Evolutionary conservation across 1,140 invertebrate species (phyloP).

Genomic region (Megalonaias nervosa): DNA sequence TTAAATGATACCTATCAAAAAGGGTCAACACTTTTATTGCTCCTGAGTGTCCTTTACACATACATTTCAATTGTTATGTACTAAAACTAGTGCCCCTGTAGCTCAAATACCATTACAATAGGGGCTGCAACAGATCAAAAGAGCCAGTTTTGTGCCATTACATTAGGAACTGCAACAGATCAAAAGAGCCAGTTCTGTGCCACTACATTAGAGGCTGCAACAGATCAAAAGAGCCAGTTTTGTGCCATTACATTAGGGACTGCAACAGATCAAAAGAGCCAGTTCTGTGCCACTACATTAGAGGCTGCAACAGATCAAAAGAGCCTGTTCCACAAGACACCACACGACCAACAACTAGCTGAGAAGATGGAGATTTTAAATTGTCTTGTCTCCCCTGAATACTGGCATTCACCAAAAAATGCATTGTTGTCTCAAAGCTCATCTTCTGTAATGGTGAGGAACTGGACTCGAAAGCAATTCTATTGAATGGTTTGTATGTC

Average conservation of each 20-base stretch:
- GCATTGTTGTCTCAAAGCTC: conserved; percentile 95
- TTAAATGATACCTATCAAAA: too few relatives aligned
- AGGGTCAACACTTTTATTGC: too few relatives aligned
- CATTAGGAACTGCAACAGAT: conserved; percentile 66
- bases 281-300: conserved; percentile 77
- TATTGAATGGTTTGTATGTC: conserved; percentile 88
- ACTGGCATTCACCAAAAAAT: conserved; percentile 88
- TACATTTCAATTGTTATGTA: too few relatives aligned
- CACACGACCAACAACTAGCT: conserved; percentile 89
- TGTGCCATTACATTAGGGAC: conserved; percentile 39
- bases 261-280: conserved; percentile 81
- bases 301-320: conserved; percentile 76
- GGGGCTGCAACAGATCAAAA: conserved; percentile 76
- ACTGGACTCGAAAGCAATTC: conserved; percentile 89
- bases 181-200: conserved; percentile 88
- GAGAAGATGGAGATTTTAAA: conserved; percentile 89
- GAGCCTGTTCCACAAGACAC: conserved; percentile 88
- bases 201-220: conserved; percentile 45
- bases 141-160: conserved; percentile 82
- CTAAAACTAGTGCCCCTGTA: too few relatives aligned
- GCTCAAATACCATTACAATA: conserved; percentile 8
- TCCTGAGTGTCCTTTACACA: too few relatives aligned
- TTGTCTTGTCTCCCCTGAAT: conserved; percentile 80
- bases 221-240: conserved; percentile 85
- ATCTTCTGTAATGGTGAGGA: conserved; percentile 97